These are phyloP conservation scores for Enteromius trimaculatus DNA, from an alignment of 2,797 vertebrate genomes.

Conservation along the genomic window DNA sequence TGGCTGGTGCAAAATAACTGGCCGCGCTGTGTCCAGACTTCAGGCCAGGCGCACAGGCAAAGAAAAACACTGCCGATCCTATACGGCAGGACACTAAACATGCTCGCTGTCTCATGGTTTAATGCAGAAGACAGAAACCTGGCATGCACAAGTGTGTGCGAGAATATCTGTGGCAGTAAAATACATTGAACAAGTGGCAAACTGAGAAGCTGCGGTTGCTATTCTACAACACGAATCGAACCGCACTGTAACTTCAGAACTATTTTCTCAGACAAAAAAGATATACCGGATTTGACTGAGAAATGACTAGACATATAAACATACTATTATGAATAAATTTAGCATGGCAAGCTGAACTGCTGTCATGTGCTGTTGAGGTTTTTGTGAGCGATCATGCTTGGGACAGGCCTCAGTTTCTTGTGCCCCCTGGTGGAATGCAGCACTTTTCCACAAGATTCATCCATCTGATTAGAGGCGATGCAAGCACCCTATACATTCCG, in stretches of 20 bases:
- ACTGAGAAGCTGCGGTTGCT: conserved; percentile 11
- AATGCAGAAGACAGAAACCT: conserved; percentile 50
- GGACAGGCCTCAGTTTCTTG: conserved; percentile 9
- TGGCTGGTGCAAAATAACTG: conserved; percentile 48
- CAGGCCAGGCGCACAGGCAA: conserved; percentile 39
- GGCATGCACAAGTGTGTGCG: conserved; percentile 46
- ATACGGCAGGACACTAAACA: conserved; percentile 53
- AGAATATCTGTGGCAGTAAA: conserved; percentile 6
- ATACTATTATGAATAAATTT: conserved; percentile 34
- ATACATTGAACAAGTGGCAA: not conserved
- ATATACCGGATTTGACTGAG: conserved; percentile 3
- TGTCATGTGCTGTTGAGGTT: conserved; percentile 7
- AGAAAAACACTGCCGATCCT: conserved; percentile 57
- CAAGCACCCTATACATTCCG: not conserved
- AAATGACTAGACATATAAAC: conserved; percentile 33
- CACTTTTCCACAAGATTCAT: not conserved
- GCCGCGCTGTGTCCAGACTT: conserved; percentile 52
- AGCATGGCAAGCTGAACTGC: conserved; percentile 20
- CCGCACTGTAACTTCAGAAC: not conserved
- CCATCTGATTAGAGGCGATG: not conserved
- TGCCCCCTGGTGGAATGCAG: conserved; percentile 27
- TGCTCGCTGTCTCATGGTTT: conserved; percentile 49
- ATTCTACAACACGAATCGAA: conserved; percentile 22
- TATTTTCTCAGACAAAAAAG: conserved; percentile 14
- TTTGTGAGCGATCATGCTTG: not conserved